Conservation (phyloP, 2,797 vertebrate genomes). For the Mareca strepera region DNA sequence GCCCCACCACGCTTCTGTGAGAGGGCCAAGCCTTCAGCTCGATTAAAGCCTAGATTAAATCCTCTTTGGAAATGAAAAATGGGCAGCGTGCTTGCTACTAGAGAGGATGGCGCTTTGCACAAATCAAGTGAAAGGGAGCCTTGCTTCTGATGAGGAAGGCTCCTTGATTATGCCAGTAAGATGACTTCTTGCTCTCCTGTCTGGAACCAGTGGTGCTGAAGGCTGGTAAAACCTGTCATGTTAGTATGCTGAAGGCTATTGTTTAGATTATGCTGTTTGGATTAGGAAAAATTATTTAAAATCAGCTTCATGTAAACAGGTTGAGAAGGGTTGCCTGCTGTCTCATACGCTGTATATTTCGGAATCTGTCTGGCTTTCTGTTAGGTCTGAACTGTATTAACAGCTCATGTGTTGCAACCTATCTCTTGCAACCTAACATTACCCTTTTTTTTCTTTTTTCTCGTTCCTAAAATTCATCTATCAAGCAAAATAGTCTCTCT, state of each 20-base stretch:
- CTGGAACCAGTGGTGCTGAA: background rate
- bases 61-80: background rate
- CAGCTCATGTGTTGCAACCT: background rate
- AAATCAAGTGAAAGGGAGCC: background rate
- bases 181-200: background rate
- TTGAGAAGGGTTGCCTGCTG: background rate
- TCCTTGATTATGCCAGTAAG: background rate
- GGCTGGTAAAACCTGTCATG: background rate
- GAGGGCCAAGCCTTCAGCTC: background rate
- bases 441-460: background rate
- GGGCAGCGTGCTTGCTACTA: background rate
- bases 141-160: background rate
- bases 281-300: background rate
- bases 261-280: background rate
- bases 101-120: background rate
- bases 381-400: background rate
- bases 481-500: background rate
- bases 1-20: rapidly evolving
- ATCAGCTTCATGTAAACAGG: background rate
- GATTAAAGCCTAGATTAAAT: background rate
- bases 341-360: background rate
- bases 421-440: background rate
- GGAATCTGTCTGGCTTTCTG: background rate
- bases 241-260: background rate
- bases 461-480: background rate